A percentile compares a stretch with the other conserved stretches of the same genome.
Conservation (phyloP, 1,140 invertebrate genomes). For the Cyrtorhinus lividipennis region DNA sequence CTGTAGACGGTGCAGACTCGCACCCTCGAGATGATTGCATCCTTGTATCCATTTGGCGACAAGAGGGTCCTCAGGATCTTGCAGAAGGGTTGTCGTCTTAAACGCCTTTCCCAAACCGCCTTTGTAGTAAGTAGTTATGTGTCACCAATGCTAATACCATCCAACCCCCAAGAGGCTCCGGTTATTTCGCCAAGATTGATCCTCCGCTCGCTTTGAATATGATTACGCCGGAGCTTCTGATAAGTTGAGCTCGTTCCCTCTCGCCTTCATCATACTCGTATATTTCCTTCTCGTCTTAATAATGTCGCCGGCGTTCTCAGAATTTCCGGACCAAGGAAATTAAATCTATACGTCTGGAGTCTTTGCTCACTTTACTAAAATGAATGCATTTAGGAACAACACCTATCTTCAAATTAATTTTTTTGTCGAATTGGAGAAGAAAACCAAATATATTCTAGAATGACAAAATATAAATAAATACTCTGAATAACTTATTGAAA, state of each 20-base stretch:
- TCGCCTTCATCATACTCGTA: background rate
- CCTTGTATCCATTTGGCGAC: background rate
- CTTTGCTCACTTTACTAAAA: too few species aligned
- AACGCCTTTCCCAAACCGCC: background rate
- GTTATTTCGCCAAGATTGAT: background rate
- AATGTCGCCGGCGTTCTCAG: background rate
- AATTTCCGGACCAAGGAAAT: background rate
- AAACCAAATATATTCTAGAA: too few species aligned
- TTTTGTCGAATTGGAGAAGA: too few species aligned
- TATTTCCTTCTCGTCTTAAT: background rate
- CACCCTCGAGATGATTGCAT: background rate
- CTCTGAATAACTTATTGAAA: too few species aligned
- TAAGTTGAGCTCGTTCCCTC: background rate
- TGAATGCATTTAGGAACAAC: too few species aligned
- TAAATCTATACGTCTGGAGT: too few species aligned
- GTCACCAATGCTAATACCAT: background rate
- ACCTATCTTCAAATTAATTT: too few species aligned
- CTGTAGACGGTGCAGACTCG: too few species aligned
- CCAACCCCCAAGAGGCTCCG: background rate
- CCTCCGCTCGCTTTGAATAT: background rate
- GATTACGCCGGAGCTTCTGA: background rate
- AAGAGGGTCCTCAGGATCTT: too few species aligned
- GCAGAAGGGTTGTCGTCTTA: background rate
- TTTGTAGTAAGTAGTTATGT: background rate
- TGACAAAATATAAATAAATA: too few species aligned